phyloP scores from a whole-genome alignment of 1,140 invertebrate species.

The Archivesica marissinica region DNA sequence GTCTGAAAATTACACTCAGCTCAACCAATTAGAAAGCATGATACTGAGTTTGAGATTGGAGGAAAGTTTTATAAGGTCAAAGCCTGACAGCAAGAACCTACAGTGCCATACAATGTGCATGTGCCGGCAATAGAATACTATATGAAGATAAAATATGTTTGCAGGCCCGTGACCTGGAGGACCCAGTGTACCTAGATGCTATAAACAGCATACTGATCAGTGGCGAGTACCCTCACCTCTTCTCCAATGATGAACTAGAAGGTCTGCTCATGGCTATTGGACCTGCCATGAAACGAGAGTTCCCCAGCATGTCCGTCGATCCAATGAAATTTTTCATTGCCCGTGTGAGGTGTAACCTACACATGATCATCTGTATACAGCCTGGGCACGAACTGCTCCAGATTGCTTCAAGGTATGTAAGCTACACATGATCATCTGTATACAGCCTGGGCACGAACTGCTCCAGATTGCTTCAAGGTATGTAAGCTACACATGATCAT shows the following conservation, averaged over 20 bases:
- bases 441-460: too few species aligned
- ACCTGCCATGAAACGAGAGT: constrained; percentile 82
- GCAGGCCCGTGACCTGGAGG: constrained; percentile 80
- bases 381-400: constrained; percentile 79
- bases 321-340: constrained; percentile 83
- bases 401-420: constrained; percentile 75
- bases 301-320: constrained; percentile 80
- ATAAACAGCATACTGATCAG: constrained; percentile 83
- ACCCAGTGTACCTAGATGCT: constrained; percentile 81
- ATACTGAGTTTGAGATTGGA: too few species aligned
- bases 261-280: constrained; percentile 82
- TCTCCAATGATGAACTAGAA: constrained; percentile 84
- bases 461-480: too few species aligned
- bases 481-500: too few species aligned
- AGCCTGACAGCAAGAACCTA: too few species aligned
- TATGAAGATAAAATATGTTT: constrained; percentile 33
- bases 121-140: too few species aligned
- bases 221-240: constrained; percentile 83
- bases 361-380: constrained; percentile 82
- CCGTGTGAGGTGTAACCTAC: constrained; percentile 82
- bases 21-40: too few species aligned
- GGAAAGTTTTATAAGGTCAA: too few species aligned
- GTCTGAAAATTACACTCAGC: too few species aligned
- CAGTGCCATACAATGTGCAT: too few species aligned
- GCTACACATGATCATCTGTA: too few species aligned